A percentile compares a stretch with the other conserved stretches of the same genome.
phyloP scores from a whole-genome alignment of 2,888 invertebrate genomes.

The Thymelicus acteon region DNA sequence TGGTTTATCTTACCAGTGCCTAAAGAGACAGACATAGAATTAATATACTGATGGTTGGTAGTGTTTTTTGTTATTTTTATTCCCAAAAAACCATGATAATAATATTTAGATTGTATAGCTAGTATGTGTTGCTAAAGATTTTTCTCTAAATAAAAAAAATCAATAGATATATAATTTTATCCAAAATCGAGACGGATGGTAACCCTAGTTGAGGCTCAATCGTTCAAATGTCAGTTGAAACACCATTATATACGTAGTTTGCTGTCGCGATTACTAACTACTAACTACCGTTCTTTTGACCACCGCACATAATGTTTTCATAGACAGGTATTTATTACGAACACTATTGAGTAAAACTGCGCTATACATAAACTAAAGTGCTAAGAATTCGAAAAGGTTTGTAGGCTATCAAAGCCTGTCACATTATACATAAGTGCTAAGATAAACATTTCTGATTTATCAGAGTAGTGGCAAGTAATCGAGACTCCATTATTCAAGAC shows the following conservation, averaged over 20 bases:
- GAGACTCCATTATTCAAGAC: slow-evolving; percentile 12
- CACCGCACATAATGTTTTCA: slow-evolving; percentile 1
- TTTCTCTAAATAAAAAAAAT: neutral
- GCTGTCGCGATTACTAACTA: slow-evolving; percentile 12
- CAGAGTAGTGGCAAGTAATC: neutral
- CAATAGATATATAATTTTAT: neutral
- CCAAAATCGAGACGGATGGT: neutral
- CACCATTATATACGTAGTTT: slow-evolving; percentile 30
- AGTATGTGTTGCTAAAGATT: neutral
- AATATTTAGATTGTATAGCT: too few species aligned
- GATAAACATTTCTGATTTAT: neutral
- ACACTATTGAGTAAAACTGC: neutral
- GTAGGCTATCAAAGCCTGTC: neutral
- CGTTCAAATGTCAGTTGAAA: slow-evolving; percentile 37
- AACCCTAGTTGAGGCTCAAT: slow-evolving; percentile 14
- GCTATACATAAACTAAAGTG: neutral
- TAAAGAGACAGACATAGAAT: too few species aligned
- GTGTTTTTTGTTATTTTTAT: too few species aligned
- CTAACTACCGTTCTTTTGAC: slow-evolving; percentile 7
- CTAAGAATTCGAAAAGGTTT: neutral
- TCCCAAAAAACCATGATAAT: too few species aligned
- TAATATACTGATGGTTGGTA: too few species aligned
- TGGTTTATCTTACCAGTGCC: too few species aligned
- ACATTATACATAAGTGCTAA: neutral
- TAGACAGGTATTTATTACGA: slow-evolving; percentile 7